A percentile compares a stretch with the other conserved stretches of the same genome.
These are phyloP conservation scores for Chunga burmeisteri DNA, from an alignment of 2,113 vertebrate genomes.

Conservation along the genomic window DNA sequence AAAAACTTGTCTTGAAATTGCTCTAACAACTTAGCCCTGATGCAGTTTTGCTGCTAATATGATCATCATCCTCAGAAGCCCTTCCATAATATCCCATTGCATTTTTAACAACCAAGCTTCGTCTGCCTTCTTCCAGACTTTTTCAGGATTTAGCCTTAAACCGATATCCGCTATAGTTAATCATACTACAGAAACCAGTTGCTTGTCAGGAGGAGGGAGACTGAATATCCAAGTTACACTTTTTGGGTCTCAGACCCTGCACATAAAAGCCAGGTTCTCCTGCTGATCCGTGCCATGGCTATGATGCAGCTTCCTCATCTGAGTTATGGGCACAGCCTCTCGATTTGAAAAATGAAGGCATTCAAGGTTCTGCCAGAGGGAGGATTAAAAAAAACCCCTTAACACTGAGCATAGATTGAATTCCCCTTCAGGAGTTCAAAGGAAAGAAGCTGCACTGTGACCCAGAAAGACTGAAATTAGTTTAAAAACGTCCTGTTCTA, in stretches of 20 bases:
- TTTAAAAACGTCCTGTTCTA: not conserved
- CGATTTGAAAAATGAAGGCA: conserved; percentile 45
- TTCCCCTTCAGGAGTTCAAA: not conserved
- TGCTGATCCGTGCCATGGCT: not conserved
- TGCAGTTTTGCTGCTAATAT: not conserved
- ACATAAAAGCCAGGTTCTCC: not conserved
- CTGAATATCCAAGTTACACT: not conserved
- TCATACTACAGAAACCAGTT: not conserved
- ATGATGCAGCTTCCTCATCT: not conserved
- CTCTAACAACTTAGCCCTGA: not conserved
- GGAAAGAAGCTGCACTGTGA: conserved; percentile 25
- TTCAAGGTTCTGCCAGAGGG: not conserved
- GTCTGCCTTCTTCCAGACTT: not conserved
- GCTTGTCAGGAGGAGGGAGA: not conserved
- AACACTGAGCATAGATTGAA: not conserved
- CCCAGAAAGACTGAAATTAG: not conserved
- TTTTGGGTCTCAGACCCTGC: not conserved
- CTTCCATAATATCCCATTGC: not conserved
- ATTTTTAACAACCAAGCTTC: not conserved
- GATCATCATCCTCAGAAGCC: not conserved
- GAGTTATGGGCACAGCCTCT: not conserved
- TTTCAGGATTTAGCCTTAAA: not conserved
- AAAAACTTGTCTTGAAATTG: not conserved
- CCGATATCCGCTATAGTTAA: not conserved
- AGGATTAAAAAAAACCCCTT: not conserved